These are phyloP conservation scores for Staurois parvus DNA, from an alignment of 2,797 vertebrate species.

Conservation along the genomic window DNA sequence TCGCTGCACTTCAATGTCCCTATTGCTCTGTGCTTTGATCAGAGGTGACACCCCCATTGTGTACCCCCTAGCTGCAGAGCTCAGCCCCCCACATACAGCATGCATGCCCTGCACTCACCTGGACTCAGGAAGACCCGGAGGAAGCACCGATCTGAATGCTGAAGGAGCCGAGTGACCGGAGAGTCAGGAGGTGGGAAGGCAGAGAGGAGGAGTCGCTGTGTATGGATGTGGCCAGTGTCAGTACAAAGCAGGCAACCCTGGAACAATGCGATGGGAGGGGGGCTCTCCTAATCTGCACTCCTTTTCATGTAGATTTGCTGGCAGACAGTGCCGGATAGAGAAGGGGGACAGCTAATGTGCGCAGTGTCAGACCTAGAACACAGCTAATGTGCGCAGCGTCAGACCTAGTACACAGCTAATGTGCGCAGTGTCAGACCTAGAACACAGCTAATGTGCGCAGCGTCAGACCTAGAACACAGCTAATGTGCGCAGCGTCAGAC, in stretches of 20 bases:
- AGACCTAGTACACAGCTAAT: too few relatives aligned
- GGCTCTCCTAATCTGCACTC: not conserved
- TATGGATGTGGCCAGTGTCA: not conserved
- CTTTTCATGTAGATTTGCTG: too few relatives aligned
- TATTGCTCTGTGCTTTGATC: too few relatives aligned
- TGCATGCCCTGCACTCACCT: conserved; percentile 20
- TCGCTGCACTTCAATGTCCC: not conserved
- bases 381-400: too few relatives aligned
- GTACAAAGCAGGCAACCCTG: not conserved
- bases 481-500: too few relatives aligned
- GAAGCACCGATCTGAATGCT: not conserved
- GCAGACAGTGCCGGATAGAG: too few relatives aligned
- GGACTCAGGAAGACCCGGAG: not conserved
- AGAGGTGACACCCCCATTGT: not conserved
- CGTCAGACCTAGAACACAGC: too few relatives aligned
- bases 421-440: too few relatives aligned
- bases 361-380: too few relatives aligned
- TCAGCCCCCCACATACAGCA: not conserved
- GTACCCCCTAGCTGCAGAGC: not conserved
- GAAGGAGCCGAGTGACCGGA: not conserved
- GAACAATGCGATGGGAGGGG: not conserved
- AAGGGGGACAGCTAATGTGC: too few relatives aligned
- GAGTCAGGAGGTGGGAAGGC: not conserved
- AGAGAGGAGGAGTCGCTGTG: conserved; percentile 36
- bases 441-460: too few relatives aligned